These are phyloP conservation scores for Mus spicilegus DNA, from an alignment of 2,113 vertebrate genomes.

Conservation along the genomic window DNA sequence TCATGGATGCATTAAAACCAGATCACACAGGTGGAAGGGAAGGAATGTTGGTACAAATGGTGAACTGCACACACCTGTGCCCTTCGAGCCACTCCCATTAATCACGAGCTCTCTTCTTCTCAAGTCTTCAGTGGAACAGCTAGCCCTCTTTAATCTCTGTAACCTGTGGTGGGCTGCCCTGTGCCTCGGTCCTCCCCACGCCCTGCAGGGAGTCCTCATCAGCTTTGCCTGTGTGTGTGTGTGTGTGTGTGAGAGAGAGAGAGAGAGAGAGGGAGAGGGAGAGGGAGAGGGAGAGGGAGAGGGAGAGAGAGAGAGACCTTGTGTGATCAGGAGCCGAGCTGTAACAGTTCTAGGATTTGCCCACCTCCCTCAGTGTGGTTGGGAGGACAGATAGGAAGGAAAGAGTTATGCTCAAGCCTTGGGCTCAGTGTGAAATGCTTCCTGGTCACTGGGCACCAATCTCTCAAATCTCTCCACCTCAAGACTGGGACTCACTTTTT, in stretches of 20 bases:
- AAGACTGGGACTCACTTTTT: neutral
- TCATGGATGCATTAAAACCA: neutral
- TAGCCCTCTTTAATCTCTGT: neutral
- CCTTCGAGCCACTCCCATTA: accelerated
- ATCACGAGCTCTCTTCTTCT: no score
- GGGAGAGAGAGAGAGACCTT: no score
- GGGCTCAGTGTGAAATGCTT: neutral
- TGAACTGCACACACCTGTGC: neutral
- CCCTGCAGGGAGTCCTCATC: neutral
- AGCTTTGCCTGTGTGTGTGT: neutral
- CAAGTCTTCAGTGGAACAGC: neutral
- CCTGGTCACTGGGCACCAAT: neutral
- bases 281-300: no score
- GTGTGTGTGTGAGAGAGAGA: no score
- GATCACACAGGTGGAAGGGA: neutral
- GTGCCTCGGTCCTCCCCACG: neutral
- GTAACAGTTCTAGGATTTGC: accelerated
- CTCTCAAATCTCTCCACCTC: no score
- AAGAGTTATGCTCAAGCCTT: neutral
- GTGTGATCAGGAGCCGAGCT: accelerated
- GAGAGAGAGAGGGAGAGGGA: no score
- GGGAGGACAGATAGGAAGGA: no score
- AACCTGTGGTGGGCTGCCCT: neutral
- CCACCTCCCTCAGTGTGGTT: no score
- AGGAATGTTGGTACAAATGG: neutral